Percentiles rank a stretch among this genome's conserved stretches.
Conservation (phyloP, 2,888 invertebrate species). For the Zygogramma bicolorata region DNA sequence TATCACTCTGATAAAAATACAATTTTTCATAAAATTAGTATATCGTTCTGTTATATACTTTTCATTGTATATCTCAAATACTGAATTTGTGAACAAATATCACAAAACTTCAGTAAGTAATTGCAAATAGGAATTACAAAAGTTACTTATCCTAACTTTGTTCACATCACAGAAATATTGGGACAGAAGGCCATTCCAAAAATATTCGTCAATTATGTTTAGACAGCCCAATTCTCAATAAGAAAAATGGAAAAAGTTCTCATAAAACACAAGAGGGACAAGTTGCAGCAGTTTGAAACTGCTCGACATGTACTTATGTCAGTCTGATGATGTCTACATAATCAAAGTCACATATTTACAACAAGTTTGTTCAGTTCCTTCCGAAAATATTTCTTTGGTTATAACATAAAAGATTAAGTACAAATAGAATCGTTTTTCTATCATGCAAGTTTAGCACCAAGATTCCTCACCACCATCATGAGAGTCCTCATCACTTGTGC, state of each 20-base stretch:
- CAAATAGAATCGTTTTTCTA: constrained; percentile 45
- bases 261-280: constrained; percentile 12
- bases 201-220: constrained; percentile 21
- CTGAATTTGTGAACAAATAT: neutral
- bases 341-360: constrained; percentile 42
- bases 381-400: constrained; percentile 60
- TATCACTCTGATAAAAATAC: neutral
- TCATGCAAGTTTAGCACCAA: constrained; percentile 75
- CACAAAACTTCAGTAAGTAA: constrained; percentile 3
- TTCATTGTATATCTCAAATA: neutral
- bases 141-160: constrained; percentile 44
- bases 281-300: constrained; percentile 22
- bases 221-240: constrained; percentile 1
- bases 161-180: constrained; percentile 46
- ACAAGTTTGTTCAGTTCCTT: constrained; percentile 49
- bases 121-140: constrained; percentile 18
- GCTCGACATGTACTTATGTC: constrained; percentile 31
- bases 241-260: constrained; percentile 5
- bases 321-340: constrained; percentile 42
- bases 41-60: neutral
- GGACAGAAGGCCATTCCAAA: constrained; percentile 24
- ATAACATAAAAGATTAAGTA: constrained; percentile 53
- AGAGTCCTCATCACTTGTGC: constrained; percentile 84
- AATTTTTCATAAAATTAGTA: neutral
- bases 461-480: constrained; percentile 83